Conservation (phyloP, 2,113 vertebrate species). For the Rissa tridactyla region DNA sequence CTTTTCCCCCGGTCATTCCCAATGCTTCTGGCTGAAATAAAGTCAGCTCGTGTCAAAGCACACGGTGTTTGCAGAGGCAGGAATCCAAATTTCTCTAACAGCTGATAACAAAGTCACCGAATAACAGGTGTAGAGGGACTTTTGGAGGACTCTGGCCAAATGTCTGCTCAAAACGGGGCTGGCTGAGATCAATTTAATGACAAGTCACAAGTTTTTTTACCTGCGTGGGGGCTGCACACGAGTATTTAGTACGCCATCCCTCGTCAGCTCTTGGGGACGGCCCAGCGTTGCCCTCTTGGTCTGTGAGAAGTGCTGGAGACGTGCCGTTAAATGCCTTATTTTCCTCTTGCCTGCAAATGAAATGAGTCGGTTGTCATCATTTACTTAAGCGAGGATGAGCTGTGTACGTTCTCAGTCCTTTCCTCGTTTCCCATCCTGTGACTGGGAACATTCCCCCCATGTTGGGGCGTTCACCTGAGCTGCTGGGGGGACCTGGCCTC, state of each 20-base stretch:
- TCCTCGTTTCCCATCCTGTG: fast-evolving
- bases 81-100: background rate
- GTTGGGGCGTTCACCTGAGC: background rate
- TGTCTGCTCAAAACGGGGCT: background rate
- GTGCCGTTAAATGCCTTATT: fast-evolving
- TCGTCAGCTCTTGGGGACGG: too few species aligned
- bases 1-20: background rate
- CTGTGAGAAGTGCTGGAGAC: background rate
- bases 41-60: background rate
- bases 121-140: background rate
- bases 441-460: background rate
- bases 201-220: background rate
- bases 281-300: fast-evolving
- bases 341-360: background rate
- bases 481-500: background rate
- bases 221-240: fast-evolving
- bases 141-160: background rate
- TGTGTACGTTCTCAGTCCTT: background rate
- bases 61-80: background rate
- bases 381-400: too few species aligned
- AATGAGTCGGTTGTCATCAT: fast-evolving
- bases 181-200: background rate
- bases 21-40: background rate
- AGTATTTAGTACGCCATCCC: background rate
- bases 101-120: background rate